These are phyloP conservation scores for Sapayoa aenigma DNA, from an alignment of 2,113 vertebrate genomes.

Conservation along the genomic window DNA sequence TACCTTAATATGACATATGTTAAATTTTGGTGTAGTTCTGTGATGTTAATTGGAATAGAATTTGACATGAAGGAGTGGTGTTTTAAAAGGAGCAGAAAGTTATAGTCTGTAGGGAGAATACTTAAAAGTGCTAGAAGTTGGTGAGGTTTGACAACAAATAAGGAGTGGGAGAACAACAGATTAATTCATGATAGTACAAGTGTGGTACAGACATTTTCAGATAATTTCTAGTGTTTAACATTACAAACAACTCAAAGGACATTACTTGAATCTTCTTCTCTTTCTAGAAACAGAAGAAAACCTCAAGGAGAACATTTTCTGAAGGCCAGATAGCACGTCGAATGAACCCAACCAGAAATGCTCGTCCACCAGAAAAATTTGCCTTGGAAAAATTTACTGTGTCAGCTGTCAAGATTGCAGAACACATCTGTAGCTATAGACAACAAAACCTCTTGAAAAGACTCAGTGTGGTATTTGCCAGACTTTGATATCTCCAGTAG, in stretches of 20 bases:
- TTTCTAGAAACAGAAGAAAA: constrained; percentile 78
- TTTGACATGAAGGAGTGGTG: background rate
- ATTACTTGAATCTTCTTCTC: background rate
- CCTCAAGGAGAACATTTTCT: constrained; percentile 72
- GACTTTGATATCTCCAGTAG: background rate
- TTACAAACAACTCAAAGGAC: background rate
- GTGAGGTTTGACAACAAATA: background rate
- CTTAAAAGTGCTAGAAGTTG: background rate
- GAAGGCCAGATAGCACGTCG: constrained; percentile 79
- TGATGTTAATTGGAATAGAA: background rate
- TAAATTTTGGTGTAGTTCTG: background rate
- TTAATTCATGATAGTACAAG: background rate
- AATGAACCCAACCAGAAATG: constrained; percentile 87
- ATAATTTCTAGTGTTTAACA: background rate
- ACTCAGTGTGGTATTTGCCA: constrained; percentile 78
- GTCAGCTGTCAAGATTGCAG: constrained; percentile 70
- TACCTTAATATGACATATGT: background rate
- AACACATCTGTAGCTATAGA: constrained; percentile 63
- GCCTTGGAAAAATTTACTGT: constrained; percentile 81
- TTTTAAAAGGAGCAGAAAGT: background rate
- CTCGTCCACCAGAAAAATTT: constrained; percentile 91
- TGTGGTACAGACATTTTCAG: background rate
- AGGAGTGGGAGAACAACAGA: background rate
- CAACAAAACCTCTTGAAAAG: constrained; percentile 74
- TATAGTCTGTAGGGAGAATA: background rate